Percentiles rank a stretch among this genome's conserved stretches.
These are phyloP conservation scores for Lagorchestes hirsutus DNA, from an alignment of 2,797 vertebrate species.

Conservation along the genomic window DNA sequence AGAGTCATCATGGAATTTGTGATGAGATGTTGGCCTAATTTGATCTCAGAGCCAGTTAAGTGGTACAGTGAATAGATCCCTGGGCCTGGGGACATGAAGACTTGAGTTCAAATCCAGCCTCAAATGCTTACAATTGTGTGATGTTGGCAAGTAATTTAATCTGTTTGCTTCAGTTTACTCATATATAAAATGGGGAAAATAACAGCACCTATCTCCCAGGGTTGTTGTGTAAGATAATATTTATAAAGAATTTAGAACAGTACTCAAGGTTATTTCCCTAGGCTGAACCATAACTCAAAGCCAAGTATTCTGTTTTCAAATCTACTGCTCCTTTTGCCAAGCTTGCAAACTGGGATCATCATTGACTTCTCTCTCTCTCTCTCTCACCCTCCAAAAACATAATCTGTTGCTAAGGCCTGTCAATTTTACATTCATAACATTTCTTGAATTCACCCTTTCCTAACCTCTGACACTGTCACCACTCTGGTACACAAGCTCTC, in stretches of 20 bases:
- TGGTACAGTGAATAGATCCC: too few relatives aligned
- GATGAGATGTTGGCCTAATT: too few relatives aligned
- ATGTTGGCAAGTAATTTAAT: neutral
- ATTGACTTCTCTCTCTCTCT: neutral
- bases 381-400: neutral
- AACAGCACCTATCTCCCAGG: neutral
- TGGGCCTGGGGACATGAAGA: neutral
- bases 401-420: constrained; percentile 6
- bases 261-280: neutral
- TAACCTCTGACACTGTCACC: neutral
- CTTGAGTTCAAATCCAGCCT: neutral
- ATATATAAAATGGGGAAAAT: neutral
- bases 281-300: neutral
- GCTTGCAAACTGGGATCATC: neutral
- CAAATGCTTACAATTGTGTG: neutral
- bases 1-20: too few relatives aligned
- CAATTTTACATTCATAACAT: constrained; percentile 45
- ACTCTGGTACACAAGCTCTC: neutral
- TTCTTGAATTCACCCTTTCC: neutral
- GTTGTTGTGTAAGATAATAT: neutral
- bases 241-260: neutral
- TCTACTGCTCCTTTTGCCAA: neutral
- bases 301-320: neutral
- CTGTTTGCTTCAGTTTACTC: neutral
- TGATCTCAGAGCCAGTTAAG: too few relatives aligned